Percentiles rank a stretch among this genome's conserved stretches.
Conservation (phyloP, 2,797 vertebrate species). For the Coendou prehensilis region DNA sequence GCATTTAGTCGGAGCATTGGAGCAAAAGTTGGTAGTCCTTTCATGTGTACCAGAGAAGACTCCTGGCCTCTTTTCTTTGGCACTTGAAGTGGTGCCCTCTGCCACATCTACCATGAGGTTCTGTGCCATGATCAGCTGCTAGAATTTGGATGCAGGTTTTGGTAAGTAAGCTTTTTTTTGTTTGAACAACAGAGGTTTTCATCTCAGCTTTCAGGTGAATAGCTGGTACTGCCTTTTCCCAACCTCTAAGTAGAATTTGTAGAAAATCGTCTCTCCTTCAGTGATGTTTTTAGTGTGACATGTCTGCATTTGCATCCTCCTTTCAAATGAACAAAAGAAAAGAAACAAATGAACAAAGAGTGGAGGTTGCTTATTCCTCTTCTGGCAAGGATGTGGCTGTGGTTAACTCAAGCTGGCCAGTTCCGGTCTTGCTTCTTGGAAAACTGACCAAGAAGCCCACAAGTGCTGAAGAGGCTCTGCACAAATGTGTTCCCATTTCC, state of each 20-base stretch:
- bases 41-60: background rate
- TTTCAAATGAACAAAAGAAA: background rate
- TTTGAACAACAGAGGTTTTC: background rate
- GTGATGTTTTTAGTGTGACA: background rate
- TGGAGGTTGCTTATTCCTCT: fast-evolving
- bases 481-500: background rate
- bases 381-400: background rate
- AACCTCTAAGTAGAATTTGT: background rate
- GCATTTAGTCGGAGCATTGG: background rate
- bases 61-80: background rate
- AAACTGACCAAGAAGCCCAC: background rate
- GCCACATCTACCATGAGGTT: background rate
- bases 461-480: background rate
- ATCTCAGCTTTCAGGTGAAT: background rate
- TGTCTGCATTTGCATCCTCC: background rate
- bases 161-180: background rate
- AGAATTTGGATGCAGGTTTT: background rate
- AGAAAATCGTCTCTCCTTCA: fast-evolving
- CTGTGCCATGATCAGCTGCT: background rate
- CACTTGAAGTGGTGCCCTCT: background rate
- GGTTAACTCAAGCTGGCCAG: background rate
- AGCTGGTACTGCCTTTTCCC: too few species aligned
- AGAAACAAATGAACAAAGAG: background rate
- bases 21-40: background rate
- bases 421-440: background rate